Conservation (phyloP, 2,797 vertebrate genomes). For the Acomys russatus region DNA sequence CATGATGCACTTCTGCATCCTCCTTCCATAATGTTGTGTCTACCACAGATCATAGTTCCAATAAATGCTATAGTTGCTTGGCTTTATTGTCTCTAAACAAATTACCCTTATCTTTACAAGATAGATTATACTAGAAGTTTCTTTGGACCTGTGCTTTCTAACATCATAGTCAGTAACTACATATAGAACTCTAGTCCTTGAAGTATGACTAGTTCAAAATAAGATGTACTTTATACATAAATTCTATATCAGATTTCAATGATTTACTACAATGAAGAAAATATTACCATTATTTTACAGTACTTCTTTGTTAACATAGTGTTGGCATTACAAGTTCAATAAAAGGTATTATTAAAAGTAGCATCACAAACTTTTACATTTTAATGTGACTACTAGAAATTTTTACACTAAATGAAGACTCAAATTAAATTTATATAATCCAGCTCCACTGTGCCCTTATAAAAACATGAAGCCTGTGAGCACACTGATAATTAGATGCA, state of each 20-base stretch:
- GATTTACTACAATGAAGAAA: background rate
- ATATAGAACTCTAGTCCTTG: background rate
- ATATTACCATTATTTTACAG: background rate
- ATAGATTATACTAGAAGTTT: conserved; percentile 20
- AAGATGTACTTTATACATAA: background rate
- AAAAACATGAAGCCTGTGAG: conserved; percentile 55
- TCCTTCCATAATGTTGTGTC: background rate
- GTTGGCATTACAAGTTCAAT: conserved; percentile 30
- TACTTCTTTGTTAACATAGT: conserved; percentile 14
- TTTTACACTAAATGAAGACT: conserved; percentile 18
- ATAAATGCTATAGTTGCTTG: background rate
- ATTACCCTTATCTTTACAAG: conserved; percentile 2
- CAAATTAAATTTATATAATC: conserved; percentile 23
- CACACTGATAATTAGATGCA: conserved; percentile 47
- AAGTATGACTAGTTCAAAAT: background rate
- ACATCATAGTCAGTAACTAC: background rate
- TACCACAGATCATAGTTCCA: background rate
- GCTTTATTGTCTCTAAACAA: conserved; percentile 12
- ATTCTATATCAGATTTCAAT: background rate
- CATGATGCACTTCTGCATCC: background rate
- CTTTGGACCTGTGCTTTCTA: background rate
- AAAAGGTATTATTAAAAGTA: conserved; percentile 55
- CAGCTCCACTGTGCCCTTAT: background rate
- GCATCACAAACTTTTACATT: background rate
- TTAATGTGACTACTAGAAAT: conserved; percentile 42